Percentiles rank a stretch among this genome's conserved stretches.
phyloP scores from a whole-genome alignment of 2,888 invertebrate genomes.

The Kryphioiulus occultus region DNA sequence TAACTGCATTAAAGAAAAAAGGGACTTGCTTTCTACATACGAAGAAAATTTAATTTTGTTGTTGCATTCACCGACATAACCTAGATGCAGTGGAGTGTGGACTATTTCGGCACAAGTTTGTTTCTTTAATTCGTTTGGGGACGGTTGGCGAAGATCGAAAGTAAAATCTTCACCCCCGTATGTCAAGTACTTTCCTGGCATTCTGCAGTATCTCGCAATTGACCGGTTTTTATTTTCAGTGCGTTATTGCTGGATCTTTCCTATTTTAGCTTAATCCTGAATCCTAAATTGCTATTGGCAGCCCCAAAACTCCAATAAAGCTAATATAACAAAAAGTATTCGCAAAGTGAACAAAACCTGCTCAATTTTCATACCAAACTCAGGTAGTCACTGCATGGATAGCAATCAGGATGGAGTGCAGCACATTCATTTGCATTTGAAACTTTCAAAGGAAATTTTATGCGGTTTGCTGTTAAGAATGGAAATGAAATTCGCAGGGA shows the following conservation, averaged over 20 bases:
- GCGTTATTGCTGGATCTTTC: background rate
- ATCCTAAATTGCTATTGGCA: background rate
- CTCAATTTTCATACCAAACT: no score
- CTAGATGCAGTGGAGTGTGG: background rate
- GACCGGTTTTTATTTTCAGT: background rate
- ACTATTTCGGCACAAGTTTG: background rate
- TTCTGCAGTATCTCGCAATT: background rate
- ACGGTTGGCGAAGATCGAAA: conserved; percentile 5
- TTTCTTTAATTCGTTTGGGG: background rate
- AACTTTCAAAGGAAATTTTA: no score
- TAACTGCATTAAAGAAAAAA: background rate
- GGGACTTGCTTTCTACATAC: background rate
- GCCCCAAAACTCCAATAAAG: no score
- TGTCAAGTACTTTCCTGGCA: background rate
- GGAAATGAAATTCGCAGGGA: no score
- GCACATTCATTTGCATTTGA: no score
- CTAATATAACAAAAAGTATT: no score
- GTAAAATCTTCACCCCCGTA: background rate
- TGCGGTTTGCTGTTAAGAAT: no score
- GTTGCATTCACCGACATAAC: background rate
- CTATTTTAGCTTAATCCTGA: background rate
- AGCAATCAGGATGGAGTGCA: no score
- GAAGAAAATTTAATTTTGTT: background rate
- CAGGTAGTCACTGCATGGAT: no score
- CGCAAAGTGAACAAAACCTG: no score